Percentiles rank a stretch among this genome's conserved stretches.
Conservation (phyloP, 2,888 invertebrate genomes). For the Agrotis ipsilon region DNA sequence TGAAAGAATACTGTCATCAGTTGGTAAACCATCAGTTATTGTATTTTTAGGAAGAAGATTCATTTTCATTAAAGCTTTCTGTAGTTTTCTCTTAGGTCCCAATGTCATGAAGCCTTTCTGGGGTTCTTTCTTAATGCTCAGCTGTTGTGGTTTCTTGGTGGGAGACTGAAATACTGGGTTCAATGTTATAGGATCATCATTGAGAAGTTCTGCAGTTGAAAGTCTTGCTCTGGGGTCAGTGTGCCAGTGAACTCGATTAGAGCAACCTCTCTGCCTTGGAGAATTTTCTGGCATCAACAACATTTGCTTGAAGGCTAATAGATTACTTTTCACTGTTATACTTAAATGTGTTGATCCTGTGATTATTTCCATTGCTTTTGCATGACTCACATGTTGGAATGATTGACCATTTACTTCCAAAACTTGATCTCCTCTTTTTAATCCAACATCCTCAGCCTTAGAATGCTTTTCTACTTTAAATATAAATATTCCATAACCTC, state of each 20-base stretch:
- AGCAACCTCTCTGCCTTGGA: constrained; percentile 93
- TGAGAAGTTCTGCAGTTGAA: constrained; percentile 94
- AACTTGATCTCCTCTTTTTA: constrained; percentile 99
- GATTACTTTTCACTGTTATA: constrained; percentile 99
- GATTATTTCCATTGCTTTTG: constrained; percentile 97
- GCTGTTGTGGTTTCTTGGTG: constrained; percentile 90
- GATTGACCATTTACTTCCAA: constrained; percentile 99
- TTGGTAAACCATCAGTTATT: constrained; percentile 93
- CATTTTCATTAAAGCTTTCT: constrained; percentile 97
- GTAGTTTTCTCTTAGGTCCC: constrained; percentile 95
- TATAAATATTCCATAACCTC: constrained; percentile 98
- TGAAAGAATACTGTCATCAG: constrained; percentile 92
- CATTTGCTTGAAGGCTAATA: constrained; percentile 95
- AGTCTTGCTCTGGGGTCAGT: constrained; percentile 94
- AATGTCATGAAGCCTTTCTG: constrained; percentile 97
- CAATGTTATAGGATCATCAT: constrained; percentile 86
- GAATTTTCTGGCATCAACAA: constrained; percentile 94
- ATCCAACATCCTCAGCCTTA: constrained; percentile 98
- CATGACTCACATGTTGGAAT: constrained; percentile 98
- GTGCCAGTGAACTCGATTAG: constrained; percentile 93
- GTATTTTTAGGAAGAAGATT: constrained; percentile 97
- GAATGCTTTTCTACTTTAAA: constrained; percentile 98
- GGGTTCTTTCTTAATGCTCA: constrained; percentile 92
- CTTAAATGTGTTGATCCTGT: constrained; percentile 98
- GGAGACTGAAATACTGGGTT: constrained; percentile 90